Base-by-base conservation (phyloP, 2,888 invertebrate species). In the Xiphydria camelus region DNA sequence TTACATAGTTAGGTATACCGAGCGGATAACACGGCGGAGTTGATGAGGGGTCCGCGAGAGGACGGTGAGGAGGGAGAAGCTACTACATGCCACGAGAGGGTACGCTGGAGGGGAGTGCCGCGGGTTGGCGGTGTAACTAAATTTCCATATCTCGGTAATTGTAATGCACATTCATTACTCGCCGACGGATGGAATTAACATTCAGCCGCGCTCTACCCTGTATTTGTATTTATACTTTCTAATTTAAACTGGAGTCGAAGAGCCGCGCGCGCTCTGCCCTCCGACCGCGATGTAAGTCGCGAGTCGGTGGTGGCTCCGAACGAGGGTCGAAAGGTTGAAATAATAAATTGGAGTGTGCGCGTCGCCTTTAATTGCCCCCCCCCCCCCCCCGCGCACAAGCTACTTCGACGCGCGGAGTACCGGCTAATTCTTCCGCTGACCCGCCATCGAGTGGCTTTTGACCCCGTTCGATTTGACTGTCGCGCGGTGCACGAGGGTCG, bases 111-210 rank as follows among this genome's bases (percentile, higher is more conserved):
- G n/a, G 31, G 23, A 23, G 23, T n/a, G 7, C 7, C 23, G n/a
- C 42, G 44, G 48, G 32, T 40, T 45, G 57, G 50, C 57, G 54
- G 55, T 59, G 53, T 58, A 59, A 49, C 58, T 47, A 59, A 64
- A 73, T 73, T 73, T 70, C 64, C 73, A 71, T 73, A 68, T 66
- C 68, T 64, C 62, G 62, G 58, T 63, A 67, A 67, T 70, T 68
- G 65, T 64, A 64, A 68, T 70, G 66, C 63, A 65, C 70, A 66
- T 72, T 72, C 67, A 64, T 69, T 65, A 68, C 52, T 22, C 50
- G 53, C 51, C 48, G 25, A 43, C 33, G 33, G 40, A 55, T 48
- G 46, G 52, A 65, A 66, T 68, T 65, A 66, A 59, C 63, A 59
- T 61, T 59, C 53, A 56, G 49, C 39, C 29, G 33, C n/a, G n/a